A percentile compares a stretch with the other conserved stretches of the same genome.
These are phyloP conservation scores for Platyrinchus mystaceus DNA, from an alignment of 2,797 vertebrate genomes.

Conservation along the genomic window DNA sequence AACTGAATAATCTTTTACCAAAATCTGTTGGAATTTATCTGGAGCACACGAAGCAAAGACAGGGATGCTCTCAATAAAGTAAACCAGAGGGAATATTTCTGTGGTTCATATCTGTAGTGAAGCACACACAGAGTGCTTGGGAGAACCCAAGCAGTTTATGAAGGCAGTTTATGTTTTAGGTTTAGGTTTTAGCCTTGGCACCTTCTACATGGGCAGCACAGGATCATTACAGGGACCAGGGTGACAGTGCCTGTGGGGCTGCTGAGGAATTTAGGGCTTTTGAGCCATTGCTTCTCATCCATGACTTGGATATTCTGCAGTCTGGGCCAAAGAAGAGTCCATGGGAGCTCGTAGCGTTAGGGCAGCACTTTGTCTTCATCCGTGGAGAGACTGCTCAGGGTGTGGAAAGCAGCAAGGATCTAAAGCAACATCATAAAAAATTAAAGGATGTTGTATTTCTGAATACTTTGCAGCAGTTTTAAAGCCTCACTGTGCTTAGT, in stretches of 20 bases:
- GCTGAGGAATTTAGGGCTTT: not conserved
- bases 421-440: not conserved
- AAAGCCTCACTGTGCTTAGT: not conserved
- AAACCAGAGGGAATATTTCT: not conserved
- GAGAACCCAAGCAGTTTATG: not conserved
- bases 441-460: not conserved
- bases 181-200: not conserved
- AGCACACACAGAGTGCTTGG: not conserved
- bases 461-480: not conserved
- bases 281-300: not conserved
- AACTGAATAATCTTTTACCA: not conserved
- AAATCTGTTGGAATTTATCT: not conserved
- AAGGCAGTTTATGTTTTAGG: not conserved
- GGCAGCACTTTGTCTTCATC: not conserved
- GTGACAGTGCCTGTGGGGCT: not conserved
- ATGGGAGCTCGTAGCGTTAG: not conserved
- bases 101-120: not conserved
- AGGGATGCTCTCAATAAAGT: not conserved
- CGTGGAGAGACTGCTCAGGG: not conserved
- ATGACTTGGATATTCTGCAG: not conserved
- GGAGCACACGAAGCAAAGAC: not conserved
- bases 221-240: fast-evolving
- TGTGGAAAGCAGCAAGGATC: not conserved
- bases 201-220: fast-evolving
- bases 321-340: not conserved